Evolutionary conservation across 2,797 vertebrate species (phyloP).

Genomic region (Alosa sapidissima): DNA sequence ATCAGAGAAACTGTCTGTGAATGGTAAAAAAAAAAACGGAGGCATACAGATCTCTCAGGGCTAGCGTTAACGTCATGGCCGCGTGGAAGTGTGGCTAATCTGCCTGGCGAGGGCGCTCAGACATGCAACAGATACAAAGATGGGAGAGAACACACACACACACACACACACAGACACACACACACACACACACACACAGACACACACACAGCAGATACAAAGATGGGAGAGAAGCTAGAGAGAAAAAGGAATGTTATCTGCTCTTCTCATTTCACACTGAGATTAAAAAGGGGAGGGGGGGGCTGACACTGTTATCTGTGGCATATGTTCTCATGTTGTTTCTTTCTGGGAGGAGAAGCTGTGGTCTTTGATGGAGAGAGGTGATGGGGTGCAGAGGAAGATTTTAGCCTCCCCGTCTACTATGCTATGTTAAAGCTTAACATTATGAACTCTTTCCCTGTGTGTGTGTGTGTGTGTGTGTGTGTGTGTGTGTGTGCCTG

Average conservation of each 20-base stretch:
- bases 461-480: constrained; percentile 10
- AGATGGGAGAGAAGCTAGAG: background rate
- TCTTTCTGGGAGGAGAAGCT: constrained; percentile 18
- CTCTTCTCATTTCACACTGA: background rate
- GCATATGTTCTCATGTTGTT: background rate
- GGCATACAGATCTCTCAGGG: background rate
- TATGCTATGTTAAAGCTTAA: background rate
- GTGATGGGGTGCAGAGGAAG: background rate
- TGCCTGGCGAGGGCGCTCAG: background rate
- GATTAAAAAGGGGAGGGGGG: background rate
- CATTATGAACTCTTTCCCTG: background rate
- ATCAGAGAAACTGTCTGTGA: background rate
- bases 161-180: no score
- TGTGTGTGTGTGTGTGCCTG: no score
- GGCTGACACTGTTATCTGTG: background rate
- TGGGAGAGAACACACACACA: background rate
- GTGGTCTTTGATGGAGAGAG: background rate
- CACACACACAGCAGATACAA: background rate
- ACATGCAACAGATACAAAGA: background rate
- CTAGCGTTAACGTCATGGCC: background rate
- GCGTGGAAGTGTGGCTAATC: constrained; percentile 1
- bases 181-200: no score
- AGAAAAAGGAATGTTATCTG: background rate
- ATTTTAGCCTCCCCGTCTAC: background rate
- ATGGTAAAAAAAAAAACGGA: background rate